phyloP scores from a whole-genome alignment of 2,888 invertebrate genomes.

The Oxycera nigricornis region DNA sequence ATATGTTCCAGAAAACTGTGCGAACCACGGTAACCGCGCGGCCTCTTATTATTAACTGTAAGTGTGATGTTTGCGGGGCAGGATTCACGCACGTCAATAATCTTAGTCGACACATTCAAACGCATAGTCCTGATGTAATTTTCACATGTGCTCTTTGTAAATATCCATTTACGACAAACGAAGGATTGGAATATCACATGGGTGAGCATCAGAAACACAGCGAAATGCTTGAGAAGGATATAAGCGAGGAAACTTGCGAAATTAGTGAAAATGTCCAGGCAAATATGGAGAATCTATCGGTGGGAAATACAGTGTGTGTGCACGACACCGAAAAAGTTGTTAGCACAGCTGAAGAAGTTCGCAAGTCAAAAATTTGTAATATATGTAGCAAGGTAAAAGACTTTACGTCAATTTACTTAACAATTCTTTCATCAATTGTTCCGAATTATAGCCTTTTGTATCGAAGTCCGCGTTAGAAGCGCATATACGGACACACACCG shows the following conservation, averaged over 20 bases:
- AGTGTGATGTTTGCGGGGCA: conserved; percentile 46
- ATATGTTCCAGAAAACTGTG: background rate
- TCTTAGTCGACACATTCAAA: conserved; percentile 43
- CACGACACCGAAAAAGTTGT: background rate
- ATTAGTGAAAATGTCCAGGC: background rate
- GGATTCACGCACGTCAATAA: conserved; percentile 45
- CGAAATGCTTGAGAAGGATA: background rate
- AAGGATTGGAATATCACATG: background rate
- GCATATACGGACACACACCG: conserved; percentile 45
- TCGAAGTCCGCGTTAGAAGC: conserved; percentile 44
- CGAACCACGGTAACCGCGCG: background rate
- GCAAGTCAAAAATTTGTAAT: conserved; percentile 5
- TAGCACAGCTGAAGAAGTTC: background rate
- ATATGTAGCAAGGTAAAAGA: conserved; percentile 27
- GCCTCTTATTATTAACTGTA: conserved; percentile 37
- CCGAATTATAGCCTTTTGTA: conserved; percentile 35
- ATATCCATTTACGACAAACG: conserved; percentile 5
- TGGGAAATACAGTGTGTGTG: no score
- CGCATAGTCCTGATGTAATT: conserved; percentile 15
- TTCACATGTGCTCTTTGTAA: conserved; percentile 28
- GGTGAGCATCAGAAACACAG: conserved; percentile 9
- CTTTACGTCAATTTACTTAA: background rate
- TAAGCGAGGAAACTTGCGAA: background rate
- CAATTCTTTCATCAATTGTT: background rate
- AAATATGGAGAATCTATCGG: background rate